Evolutionary conservation across 2,888 invertebrate species (phyloP), one percentile per base, ranked within the genome.

Genomic region (Caenorhabditis doughertyi): DNA sequence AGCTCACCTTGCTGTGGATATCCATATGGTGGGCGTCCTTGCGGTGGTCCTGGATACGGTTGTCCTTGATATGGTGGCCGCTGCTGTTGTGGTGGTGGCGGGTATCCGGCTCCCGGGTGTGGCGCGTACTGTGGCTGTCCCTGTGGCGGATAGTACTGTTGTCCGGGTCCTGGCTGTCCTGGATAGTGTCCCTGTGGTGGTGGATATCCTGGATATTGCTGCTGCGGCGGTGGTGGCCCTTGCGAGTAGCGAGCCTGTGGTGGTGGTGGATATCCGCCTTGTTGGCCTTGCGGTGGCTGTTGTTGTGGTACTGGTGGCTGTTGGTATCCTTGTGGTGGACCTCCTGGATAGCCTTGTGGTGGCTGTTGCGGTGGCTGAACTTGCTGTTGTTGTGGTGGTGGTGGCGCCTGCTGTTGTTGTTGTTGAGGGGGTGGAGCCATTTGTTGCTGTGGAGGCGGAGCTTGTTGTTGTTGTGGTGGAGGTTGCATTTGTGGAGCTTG

Each of bases 1-100:
- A 29, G 32, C 18, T 18, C 42, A 65, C 73, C 73, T 72, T 72
- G 81, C 58, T 65, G 65, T 29, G 80, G 76, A 39, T 83, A 80
- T 9, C 74, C 81, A 51, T 83, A 72, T 29, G 72, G 79, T 0
- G 83, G 55, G 9, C 79, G 49, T 11, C 47, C 64, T 47, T 71
- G 68, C 18, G 67, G 77, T 64, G 58, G 72, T 51, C 79, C 79
- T 3, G 67, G 83, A 60, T 80, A 83, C 29, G 73, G 79, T 44
- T 74, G 79, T 42, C 51, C 53, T 44, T 79, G 84, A 60, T 81
- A 81, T 16, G 74, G 77, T 11, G 70, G 70, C 25, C 73, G 49
- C 25, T 76, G 80, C 42, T 72, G 80, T n/a, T n/a, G n/a, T n/a
- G n/a, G n/a, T n/a, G n/a, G n/a, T 47, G 80, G 83, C n/a, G 83